These are phyloP conservation scores for Neodiprion lecontei DNA, from an alignment of 1,140 invertebrate genomes.

Conservation along the genomic window DNA sequence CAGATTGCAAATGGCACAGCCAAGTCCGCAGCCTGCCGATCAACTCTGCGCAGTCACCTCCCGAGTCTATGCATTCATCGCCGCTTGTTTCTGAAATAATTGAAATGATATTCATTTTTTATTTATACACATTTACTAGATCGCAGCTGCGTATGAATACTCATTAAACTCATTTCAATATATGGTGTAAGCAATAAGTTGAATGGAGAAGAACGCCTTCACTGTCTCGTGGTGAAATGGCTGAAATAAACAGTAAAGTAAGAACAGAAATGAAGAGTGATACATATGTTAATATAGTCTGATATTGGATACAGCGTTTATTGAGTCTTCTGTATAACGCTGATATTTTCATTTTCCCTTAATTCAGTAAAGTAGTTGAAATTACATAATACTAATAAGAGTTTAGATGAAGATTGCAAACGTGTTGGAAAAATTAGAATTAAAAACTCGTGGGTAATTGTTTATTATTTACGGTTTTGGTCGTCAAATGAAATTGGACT, in stretches of 20 bases:
- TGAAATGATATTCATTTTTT: not conserved
- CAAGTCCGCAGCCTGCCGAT: constrained; percentile 61
- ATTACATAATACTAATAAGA: too few relatives aligned
- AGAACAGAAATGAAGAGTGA: not conserved
- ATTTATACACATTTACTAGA: not conserved
- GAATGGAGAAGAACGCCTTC: constrained; percentile 15
- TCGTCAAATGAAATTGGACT: too few relatives aligned
- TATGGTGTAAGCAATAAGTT: constrained; percentile 14
- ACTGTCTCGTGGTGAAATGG: constrained; percentile 26
- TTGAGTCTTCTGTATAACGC: too few relatives aligned
- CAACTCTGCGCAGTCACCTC: constrained; percentile 60
- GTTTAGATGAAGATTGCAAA: too few relatives aligned
- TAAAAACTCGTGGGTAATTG: too few relatives aligned
- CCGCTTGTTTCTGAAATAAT: constrained; percentile 49
- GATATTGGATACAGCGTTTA: not conserved
- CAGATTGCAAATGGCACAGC: constrained; percentile 62
- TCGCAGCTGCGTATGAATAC: not conserved
- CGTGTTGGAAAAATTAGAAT: too few relatives aligned
- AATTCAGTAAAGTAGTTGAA: too few relatives aligned
- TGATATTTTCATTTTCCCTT: too few relatives aligned
- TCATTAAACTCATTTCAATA: constrained; percentile 10
- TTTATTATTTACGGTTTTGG: too few relatives aligned
- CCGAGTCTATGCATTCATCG: constrained; percentile 58
- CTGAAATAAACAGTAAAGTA: constrained; percentile 1
- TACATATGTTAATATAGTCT: not conserved